Evolutionary conservation across 2,113 vertebrate species (phyloP).

Genomic region (Ceyx melanurus): DNA sequence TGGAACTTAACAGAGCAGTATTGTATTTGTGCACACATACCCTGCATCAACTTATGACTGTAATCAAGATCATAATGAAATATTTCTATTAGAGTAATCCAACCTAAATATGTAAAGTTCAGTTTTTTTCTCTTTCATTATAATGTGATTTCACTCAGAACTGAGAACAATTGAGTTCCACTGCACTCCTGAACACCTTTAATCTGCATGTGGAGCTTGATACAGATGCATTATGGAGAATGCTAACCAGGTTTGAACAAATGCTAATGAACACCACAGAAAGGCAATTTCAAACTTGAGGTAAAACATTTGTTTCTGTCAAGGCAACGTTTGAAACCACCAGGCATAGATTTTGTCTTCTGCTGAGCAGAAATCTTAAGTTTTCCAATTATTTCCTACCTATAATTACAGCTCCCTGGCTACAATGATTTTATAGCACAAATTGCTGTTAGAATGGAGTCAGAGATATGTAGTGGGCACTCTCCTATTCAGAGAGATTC

Average conservation of each 20-base stretch:
- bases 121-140: neutral
- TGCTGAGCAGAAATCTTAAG: neutral
- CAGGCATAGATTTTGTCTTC: neutral
- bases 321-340: neutral
- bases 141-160: neutral
- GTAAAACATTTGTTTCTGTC: slow-evolving; percentile 22
- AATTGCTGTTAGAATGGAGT: neutral
- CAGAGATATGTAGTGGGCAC: neutral
- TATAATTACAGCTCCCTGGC: neutral
- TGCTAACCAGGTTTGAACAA: neutral
- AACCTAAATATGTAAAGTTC: neutral
- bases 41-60: fast-evolving
- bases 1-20: neutral
- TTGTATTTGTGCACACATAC: neutral
- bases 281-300: slow-evolving; percentile 2
- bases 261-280: neutral
- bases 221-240: neutral
- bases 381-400: slow-evolving; percentile 16
- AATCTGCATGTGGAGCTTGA: neutral
- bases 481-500: neutral
- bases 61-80: neutral
- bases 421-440: neutral
- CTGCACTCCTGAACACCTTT: neutral
- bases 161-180: neutral
- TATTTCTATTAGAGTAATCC: neutral